A percentile compares a stretch with the other conserved stretches of the same genome.
Evolutionary conservation across 2,888 invertebrate genomes (phyloP).

Genomic region (Dasysyrphus tricinctus): DNA sequence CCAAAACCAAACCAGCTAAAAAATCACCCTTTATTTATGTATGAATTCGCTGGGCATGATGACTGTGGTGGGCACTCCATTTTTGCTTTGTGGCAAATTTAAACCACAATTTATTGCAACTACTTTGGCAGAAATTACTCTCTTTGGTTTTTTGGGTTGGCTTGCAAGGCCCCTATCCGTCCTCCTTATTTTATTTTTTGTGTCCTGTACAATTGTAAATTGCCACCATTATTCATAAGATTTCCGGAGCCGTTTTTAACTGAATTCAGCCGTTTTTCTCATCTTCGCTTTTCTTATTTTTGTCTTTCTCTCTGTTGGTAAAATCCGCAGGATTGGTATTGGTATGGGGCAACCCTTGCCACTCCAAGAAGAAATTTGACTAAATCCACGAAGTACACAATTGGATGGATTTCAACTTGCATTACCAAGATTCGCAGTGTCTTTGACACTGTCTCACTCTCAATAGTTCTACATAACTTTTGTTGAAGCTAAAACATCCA

Average conservation of each 20-base stretch:
- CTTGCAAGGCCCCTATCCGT: neutral
- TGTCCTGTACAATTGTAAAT: constrained; percentile 64
- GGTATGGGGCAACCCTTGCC: neutral
- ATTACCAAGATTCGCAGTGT: too few species aligned
- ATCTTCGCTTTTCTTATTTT: neutral
- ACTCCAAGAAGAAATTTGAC: constrained; percentile 43
- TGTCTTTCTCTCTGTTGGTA: neutral
- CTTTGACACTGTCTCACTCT: neutral
- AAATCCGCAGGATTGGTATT: neutral
- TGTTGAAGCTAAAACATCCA: neutral
- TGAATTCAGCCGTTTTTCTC: constrained; percentile 57
- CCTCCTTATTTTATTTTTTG: constrained; percentile 18
- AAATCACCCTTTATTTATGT: too few species aligned
- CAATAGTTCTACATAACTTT: neutral
- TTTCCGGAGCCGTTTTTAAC: constrained; percentile 67
- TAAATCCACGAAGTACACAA: constrained; percentile 30
- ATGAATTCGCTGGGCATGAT: constrained; percentile 16
- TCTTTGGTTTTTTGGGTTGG: constrained; percentile 1
- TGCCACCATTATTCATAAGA: constrained; percentile 69
- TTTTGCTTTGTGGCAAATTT: constrained; percentile 73
- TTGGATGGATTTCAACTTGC: constrained; percentile 34
- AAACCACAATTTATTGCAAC: constrained; percentile 72
- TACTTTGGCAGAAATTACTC: constrained; percentile 72
- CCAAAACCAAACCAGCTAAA: too few species aligned
- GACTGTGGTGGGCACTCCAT: constrained; percentile 34